Percentiles rank a stretch among this genome's conserved stretches.
phyloP scores from a whole-genome alignment of 2,113 vertebrate genomes.

The Heterotilapia buettikoferi region DNA sequence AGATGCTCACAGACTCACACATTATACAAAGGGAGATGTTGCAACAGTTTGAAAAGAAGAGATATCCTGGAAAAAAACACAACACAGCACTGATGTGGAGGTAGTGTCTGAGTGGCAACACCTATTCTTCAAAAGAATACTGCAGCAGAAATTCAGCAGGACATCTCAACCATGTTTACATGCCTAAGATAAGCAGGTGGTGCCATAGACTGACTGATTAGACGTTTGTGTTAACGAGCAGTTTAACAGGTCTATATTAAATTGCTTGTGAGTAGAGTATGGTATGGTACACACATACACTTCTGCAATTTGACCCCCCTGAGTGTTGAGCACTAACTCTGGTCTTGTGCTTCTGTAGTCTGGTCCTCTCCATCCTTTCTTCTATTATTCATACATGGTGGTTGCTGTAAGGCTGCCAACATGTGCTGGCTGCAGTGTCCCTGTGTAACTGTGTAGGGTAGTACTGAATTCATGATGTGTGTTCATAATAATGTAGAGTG shows the following conservation, averaged over 20 bases:
- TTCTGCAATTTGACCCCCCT: neutral
- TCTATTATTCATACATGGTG: conserved; percentile 7
- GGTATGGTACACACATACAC: neutral
- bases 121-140: neutral
- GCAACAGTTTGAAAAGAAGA: neutral
- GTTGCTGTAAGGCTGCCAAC: neutral
- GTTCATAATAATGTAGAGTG: neutral
- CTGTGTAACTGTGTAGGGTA: neutral
- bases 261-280: neutral
- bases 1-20: neutral
- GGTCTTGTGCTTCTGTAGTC: neutral
- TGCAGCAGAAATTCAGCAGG: neutral
- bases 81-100: neutral
- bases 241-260: neutral
- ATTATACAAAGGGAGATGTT: neutral
- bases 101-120: neutral
- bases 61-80: neutral
- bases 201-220: neutral
- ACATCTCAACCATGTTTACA: neutral
- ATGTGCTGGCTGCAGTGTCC: neutral
- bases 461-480: neutral
- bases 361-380: neutral
- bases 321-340: neutral
- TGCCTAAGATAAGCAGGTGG: neutral
- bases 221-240: neutral